Base-by-base conservation (phyloP, 2,797 vertebrate species). In the Lutjanus campechanus region DNA sequence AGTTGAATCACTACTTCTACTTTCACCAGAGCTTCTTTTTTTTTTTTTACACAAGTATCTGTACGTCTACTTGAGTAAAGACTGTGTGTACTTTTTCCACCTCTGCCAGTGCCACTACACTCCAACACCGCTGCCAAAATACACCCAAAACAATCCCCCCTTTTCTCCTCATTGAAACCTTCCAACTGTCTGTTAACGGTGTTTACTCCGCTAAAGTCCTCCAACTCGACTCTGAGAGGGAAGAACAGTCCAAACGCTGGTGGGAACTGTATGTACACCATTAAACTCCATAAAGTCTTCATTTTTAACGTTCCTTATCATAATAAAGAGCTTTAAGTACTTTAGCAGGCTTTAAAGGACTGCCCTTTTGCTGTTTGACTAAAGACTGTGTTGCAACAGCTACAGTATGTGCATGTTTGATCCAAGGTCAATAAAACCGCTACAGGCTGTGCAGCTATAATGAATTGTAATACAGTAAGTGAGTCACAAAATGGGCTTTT, bases 91-190 rank as follows among this genome's bases (percentile, higher is more conserved):
- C 29, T 36, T 36, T 36, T 36, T 36, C 29, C 29, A 36, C 29
- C 29, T 36, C 29, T 36, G 29, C 29, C 29, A 36, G 29, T 36
- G 5, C 29, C 29, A 5, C 72, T 73, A 53, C 25, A 49, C 16
- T 78, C 85, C 87, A 89, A 88, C 73, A 59, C 44, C 25, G 5
- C 81, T 89, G 92, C 93, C 91, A 92, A 87, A 90, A 85, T 89
- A 86, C 91, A 88, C 87, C 92, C 90, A 88, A 86, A 87, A 89
- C 90, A 91, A 89, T 73, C 77, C 83, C 83, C 64, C 82, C n/a
- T n/a, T 80, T 83, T 85, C 86, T 89, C 63, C 78, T 88, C 77
- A 85, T 74, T 88, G 90, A 92, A 92, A 67, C 87, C 85, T 85
- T 90, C 82, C 83, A 89, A 85, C 83, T 88, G 87, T 90, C 89